These are phyloP conservation scores for Epizoanthus stellaris DNA, from an alignment of 92 coral and sea anemone genomes.

Conservation along the genomic window DNA sequence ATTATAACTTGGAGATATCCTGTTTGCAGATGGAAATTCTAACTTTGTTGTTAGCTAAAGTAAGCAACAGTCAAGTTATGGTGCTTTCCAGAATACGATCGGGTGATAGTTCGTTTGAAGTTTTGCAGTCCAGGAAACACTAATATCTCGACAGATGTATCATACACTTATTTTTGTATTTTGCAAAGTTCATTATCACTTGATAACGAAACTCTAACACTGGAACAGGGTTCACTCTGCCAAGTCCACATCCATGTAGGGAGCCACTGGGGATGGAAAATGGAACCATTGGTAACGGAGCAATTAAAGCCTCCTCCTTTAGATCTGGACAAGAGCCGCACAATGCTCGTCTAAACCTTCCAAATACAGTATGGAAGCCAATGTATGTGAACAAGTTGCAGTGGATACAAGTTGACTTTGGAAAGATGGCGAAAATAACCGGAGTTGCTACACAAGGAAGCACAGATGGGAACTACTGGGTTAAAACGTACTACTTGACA, in stretches of 20 bases:
- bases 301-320: not conserved
- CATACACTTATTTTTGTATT: too few species aligned
- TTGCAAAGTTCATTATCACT: too few species aligned
- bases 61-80: too few species aligned
- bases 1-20: too few species aligned
- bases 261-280: not conserved
- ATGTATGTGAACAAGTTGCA: not conserved
- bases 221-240: not conserved
- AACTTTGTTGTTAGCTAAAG: too few species aligned
- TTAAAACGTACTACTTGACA: not conserved
- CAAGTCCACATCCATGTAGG: not conserved
- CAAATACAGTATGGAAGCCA: not conserved
- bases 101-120: too few species aligned
- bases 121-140: too few species aligned
- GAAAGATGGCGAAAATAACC: not conserved
- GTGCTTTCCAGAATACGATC: too few species aligned
- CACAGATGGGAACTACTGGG: not conserved
- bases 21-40: too few species aligned
- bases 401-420: constrained; percentile 7
- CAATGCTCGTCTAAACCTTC: not conserved
- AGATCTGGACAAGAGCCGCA: not conserved
- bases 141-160: too few species aligned
- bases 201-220: not conserved
- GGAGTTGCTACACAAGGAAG: constrained; percentile 2
- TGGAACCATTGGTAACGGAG: not conserved